Base-by-base conservation (phyloP, 2,888 invertebrate species). In the Apoda limacodes region DNA sequence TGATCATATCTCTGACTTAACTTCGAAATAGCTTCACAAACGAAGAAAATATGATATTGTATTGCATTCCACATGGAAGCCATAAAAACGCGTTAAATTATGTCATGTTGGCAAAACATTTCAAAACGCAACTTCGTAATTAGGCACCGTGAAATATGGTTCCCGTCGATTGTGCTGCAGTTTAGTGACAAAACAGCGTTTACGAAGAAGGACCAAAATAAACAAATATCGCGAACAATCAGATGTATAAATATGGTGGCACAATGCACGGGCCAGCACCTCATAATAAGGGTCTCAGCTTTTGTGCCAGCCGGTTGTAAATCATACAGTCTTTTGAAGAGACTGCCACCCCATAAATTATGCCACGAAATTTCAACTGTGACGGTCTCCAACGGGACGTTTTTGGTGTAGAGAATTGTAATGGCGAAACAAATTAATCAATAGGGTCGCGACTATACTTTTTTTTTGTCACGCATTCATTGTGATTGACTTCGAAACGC, bases 331-430 rank as follows among this genome's bases (percentile, higher is more conserved):
- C 68, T 64, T 74, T 74, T 71, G 66, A 69, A 67, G 58, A 63
- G 71, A 78, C 78, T 75, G 68, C 71, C 66, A 64, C 48, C 60
- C 65, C 71, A 75, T 78, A 80, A 80, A 80, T 78, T 68, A 75
- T 62, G 62, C 42, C 55, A 62, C 60, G 44, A 72, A 74, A 17
- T 69, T 65, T 66, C 64, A 59, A 61, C 59, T 62, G 59, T 53
- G 56, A 57, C 60, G 54, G 53, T 62, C 59, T 64, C 58, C 60
- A 60, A 48, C 43, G 61, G 61, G 63, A 64, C 62, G 55, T 48
- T 68, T 67, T 63, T 59, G 60, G 58, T 58, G 50, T 48, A 65
- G 66, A 66, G 65, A 64, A 68, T 61, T 70, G 58, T 71, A 72
- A 72, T 68, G 63, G 62, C 59, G 63, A 60, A 66, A 64, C 70